Conservation (phyloP, 2,888 invertebrate genomes). For the Allygus modestus region DNA sequence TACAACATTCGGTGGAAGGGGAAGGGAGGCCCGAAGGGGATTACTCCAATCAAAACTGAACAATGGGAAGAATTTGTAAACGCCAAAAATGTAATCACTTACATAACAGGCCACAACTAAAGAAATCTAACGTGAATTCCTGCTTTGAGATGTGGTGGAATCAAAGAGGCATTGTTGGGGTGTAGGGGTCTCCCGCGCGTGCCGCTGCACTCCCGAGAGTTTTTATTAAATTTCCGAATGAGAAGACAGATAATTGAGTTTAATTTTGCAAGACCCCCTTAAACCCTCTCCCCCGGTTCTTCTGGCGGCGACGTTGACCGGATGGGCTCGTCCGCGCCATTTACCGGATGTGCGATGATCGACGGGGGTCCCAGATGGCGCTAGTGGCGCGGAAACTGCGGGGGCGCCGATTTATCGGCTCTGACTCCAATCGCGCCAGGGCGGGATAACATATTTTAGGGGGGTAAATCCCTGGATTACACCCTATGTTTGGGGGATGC, state of each 20-base stretch:
- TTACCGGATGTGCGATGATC: conserved; percentile 23
- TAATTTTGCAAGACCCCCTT: conserved; percentile 46
- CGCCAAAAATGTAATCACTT: conserved; percentile 52
- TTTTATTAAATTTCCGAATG: conserved; percentile 59
- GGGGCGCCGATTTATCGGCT: conserved; percentile 17
- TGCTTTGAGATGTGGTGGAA: conserved; percentile 18
- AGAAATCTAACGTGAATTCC: conserved; percentile 40
- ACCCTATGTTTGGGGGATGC: neutral
- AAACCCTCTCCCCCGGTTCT: neutral
- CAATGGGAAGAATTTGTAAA: conserved; percentile 53
- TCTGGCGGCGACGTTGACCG: conserved; percentile 4
- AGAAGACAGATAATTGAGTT: conserved; percentile 52
- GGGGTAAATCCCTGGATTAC: conserved; percentile 13
- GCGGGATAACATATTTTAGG: conserved; percentile 31
- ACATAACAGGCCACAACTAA: conserved; percentile 36
- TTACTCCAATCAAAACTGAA: conserved; percentile 48
- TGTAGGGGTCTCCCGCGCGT: neutral
- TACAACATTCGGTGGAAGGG: conserved; percentile 18
- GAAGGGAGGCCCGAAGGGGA: neutral
- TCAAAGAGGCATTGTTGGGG: conserved; percentile 31
- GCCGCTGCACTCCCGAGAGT: conserved; percentile 21
- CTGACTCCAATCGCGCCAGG: conserved; percentile 17
- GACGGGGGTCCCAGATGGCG: conserved; percentile 4
- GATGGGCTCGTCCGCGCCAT: conserved; percentile 46
- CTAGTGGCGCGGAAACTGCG: conserved; percentile 41